A percentile compares a stretch with the other conserved stretches of the same genome.
Conservation (phyloP, 2,113 vertebrate genomes). For the Aix galericulata region DNA sequence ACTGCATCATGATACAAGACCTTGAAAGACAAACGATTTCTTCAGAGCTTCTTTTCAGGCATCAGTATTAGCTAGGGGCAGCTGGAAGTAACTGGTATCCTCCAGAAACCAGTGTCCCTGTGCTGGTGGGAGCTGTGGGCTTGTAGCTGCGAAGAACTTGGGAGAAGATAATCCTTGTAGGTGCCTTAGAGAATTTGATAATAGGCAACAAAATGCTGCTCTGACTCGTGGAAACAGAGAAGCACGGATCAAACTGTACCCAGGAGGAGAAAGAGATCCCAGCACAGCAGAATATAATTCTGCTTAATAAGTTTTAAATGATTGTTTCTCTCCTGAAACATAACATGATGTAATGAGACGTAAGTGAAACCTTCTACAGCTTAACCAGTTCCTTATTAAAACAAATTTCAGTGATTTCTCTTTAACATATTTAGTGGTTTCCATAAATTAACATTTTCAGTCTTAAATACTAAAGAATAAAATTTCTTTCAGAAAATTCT, state of each 20-base stretch:
- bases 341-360: not conserved
- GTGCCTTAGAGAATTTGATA: not conserved
- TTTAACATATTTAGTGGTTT: slow-evolving; percentile 6
- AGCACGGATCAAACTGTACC: not conserved
- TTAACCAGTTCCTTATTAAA: slow-evolving; percentile 30
- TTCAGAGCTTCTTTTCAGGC: not conserved
- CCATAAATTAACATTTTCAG: slow-evolving; percentile 14
- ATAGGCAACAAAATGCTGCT: slow-evolving; percentile 2
- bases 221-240: slow-evolving; percentile 1
- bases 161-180: slow-evolving; percentile 16
- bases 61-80: not conserved
- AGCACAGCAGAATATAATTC: slow-evolving; percentile 5
- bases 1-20: not conserved
- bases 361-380: slow-evolving; percentile 12
- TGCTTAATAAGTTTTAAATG: slow-evolving; percentile 45
- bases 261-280: slow-evolving; percentile 9
- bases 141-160: not conserved
- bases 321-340: slow-evolving; percentile 17
- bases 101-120: not conserved
- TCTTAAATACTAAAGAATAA: slow-evolving; percentile 11
- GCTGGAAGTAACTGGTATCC: not conserved
- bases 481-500: slow-evolving; percentile 42
- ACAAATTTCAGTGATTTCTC: slow-evolving; percentile 11
- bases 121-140: not conserved
- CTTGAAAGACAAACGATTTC: not conserved